Conservation (phyloP, 2,113 vertebrate genomes). For the Hydrochoerus hydrochaeris region DNA sequence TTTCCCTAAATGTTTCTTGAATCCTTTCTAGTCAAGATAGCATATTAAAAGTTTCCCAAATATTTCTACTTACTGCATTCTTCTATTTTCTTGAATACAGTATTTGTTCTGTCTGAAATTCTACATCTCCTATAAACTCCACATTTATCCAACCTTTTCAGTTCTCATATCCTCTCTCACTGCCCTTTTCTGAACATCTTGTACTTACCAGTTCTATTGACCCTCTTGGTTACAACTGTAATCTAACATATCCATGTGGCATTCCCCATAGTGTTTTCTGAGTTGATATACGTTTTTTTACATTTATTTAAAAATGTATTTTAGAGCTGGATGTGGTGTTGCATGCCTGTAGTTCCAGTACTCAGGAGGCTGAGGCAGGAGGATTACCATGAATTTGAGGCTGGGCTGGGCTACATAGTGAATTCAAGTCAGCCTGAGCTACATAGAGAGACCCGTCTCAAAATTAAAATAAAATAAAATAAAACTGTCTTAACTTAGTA, state of each 20-base stretch:
- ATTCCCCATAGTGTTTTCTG: neutral
- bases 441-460: neutral
- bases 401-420: neutral
- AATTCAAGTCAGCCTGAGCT: too few relatives aligned
- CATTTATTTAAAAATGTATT: neutral
- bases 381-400: neutral
- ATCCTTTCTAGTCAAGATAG: neutral
- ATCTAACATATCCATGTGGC: neutral
- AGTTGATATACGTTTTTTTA: neutral
- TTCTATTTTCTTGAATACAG: neutral
- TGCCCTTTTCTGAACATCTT: neutral
- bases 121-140: neutral
- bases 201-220: neutral
- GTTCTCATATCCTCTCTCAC: neutral
- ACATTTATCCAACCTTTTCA: neutral
- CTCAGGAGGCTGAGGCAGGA: neutral
- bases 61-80: neutral
- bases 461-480: neutral
- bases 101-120: neutral
- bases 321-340: neutral
- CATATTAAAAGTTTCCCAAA: neutral
- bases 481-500: neutral
- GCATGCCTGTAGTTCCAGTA: neutral
- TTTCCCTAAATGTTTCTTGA: neutral
- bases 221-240: neutral